Base-by-base conservation (phyloP, 2,797 vertebrate species). In the Adelosebastes latens region DNA sequence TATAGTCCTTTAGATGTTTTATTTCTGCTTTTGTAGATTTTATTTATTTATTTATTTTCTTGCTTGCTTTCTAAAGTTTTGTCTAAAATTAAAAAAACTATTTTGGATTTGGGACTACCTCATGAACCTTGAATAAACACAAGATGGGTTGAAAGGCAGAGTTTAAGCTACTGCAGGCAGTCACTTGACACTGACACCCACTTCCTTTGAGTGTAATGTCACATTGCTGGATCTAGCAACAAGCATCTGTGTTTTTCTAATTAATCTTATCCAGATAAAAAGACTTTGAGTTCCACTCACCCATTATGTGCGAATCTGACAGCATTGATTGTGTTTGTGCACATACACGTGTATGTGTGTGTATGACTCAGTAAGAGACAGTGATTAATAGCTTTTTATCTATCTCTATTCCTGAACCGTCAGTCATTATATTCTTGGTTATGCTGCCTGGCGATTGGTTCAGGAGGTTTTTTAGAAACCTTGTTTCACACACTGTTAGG, bases 331-430 rank as follows among this genome's bases (percentile, higher is more conserved):
- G 62, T 76, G 22, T 82, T 75, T 79, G 63, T 68, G 42, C 14
- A 34, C 18, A 60, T n/a, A n/a, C 49, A 11, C 18, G 39, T 53
- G 5, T 69, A 52, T 68, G 52, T 46, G 70, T 60, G 49, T 64
- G 66, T 63, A 32, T 64, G 53, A 75, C 13, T 29, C 67, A 77
- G 67, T 22, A 24, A 76, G 25, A 72, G 27, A 60, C 64, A 25
- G 55, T 77, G 77, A 82, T 64, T 61, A 53, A 81, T 53, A 53
- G n/a, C 69, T 75, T 70, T 70, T 75, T 70, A 72, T 78, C 68
- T 76, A n/a, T 55, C 22, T 80, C 69, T 53, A 8, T 63, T 70
- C 52, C 56, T 80, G 29, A 67, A 70, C 63, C 70, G 65, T 69
- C 63, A 63, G 29, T 65, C 27, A 68, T 78, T 27, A 25, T 67